Conservation (phyloP, 2,888 invertebrate species). For the Callinectes sapidus region DNA sequence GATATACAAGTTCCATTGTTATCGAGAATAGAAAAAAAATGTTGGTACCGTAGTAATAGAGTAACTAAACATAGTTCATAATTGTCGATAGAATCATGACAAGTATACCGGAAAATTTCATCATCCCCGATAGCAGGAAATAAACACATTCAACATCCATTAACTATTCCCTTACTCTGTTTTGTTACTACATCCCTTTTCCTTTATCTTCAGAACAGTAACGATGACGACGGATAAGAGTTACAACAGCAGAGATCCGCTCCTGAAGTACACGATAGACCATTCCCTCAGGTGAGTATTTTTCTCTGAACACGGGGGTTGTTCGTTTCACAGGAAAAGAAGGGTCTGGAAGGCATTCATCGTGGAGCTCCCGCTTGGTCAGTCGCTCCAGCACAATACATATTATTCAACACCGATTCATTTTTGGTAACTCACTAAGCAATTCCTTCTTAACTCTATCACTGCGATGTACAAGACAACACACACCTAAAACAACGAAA, state of each 20-base stretch:
- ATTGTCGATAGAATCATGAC: no score
- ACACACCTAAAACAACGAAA: no score
- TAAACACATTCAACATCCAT: not conserved
- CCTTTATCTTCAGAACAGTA: not conserved
- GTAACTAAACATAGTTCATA: no score
- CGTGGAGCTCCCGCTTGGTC: not conserved
- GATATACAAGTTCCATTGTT: no score
- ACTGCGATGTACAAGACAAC: no score
- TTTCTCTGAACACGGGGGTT: not conserved
- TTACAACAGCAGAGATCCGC: not conserved
- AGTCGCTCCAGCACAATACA: not conserved
- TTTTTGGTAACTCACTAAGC: not conserved
- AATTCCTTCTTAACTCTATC: not conserved
- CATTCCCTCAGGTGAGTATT: conserved; percentile 46
- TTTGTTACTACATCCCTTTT: not conserved
- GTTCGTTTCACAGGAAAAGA: not conserved
- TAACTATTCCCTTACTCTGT: not conserved
- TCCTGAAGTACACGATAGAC: conserved; percentile 39
- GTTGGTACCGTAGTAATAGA: no score
- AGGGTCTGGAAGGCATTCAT: not conserved
- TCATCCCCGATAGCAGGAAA: no score
- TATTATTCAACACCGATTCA: not conserved
- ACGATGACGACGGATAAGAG: conserved; percentile 3
- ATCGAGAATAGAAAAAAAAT: no score
- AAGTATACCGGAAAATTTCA: no score